Base-by-base conservation (phyloP, 2,888 invertebrate species). In the Bimastos eiseni region DNA sequence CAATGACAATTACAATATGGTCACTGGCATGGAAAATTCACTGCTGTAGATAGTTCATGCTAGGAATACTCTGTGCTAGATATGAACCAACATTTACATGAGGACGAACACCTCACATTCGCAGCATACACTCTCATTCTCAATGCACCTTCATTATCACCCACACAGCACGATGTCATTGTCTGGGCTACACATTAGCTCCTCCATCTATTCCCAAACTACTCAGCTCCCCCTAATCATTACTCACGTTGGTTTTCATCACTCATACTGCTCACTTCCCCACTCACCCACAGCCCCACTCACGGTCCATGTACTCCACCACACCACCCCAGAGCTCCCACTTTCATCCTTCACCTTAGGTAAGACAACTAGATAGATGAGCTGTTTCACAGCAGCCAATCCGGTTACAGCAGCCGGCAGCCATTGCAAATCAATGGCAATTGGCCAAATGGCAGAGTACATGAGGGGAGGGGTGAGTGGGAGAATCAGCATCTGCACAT, bases 371-470 rank as follows among this genome's bases (percentile, higher is more conserved):
- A 70, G n/a, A 70, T 70, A n/a, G 70, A 70, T 70, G 70, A n/a
- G 70, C 70, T 70, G 70, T 70, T 70, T 70, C 11, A 30, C 6
- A 30, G n/a, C 70, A 70, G 70, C 70, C 70, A 70, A 70, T 70
- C 70, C n/a, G 70, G 70, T 70, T 70, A 70, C 19, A 70, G 70
- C 70, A 70, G 70, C 70, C n/a, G 70, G 30, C 8, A 70, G 30
- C 70, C 70, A 70, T n/a, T n/a, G 70, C 70, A 70, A 70, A 70
- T 70, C 70, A 70, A 70, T 70, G 70, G 70, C 70, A 70, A 70
- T n/a, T 70, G 70, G 70, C 70, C 70, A 70, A 70, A 70, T n/a
- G 70, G 70, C 70, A 70, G n/a, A 70, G 70, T n/a, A n/a, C n/a
- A 70, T 49, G 21, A 70, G n/a, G n/a, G n/a, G n/a, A n/a, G n/a